Base-by-base conservation (phyloP, 2,797 vertebrate species). In the Eurystomus glaucurus region DNA sequence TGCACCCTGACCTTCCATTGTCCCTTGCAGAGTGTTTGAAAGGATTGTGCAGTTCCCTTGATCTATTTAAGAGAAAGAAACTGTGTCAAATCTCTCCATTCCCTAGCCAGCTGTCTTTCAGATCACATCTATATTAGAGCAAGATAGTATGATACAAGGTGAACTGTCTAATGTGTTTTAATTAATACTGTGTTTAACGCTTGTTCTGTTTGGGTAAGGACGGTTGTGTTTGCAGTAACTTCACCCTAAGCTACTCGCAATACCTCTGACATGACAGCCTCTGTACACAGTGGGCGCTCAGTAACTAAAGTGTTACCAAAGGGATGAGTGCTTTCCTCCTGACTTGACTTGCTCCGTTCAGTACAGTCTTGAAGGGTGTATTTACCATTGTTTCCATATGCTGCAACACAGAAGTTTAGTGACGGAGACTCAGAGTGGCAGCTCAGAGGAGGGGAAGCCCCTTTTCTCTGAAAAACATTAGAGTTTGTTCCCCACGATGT, bases 1-100 rank as follows among this genome's bases (percentile, higher is more conserved):
- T 96, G 88, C 95, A 88, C 96, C 93, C 93, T 76, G 88, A 84
- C 94, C 90, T 97, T 95, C 90, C 77, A 51, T 76, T 96, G 96
- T 96, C 90, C 90, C 93, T 96, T 33, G 72, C 43, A 72, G 76
- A 95, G 90, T 12, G 2, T 96, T 72, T 95, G 82, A 97, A 97
- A 88, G 69, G 82, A 69, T 58, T 62, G 80, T 72, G 80, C 76
- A 13, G 72, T 84, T 96, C 85, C 39, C 95, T 96, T 97, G 93
- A 96, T 97, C 96, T 97, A 94, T 92, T 96, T 97, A 93, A 88
- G 87, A 95, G 85, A 91, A 92, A 69, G 89, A 96, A 96, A 97
- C 80, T 93, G 91, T 97, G 95, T 94, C 97, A 97, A 88, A 95
- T 95, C 95, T 88, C 93, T 84, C 82, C 69, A 18, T 91, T 96